Base-by-base conservation (phyloP, 2,888 invertebrate genomes). In the Pachydiplax longipennis region DNA sequence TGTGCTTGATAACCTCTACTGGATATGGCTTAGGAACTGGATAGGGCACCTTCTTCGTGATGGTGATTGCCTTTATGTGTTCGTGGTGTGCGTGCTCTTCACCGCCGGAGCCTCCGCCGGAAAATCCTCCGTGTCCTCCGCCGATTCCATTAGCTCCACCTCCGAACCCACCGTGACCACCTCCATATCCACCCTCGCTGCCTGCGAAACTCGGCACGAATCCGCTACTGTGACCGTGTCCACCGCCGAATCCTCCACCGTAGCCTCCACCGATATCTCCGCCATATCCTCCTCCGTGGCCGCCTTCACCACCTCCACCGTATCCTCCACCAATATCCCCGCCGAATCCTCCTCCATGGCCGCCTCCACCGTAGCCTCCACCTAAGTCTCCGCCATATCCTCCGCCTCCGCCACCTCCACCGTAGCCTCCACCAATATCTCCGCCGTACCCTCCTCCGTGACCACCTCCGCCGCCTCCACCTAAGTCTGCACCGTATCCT, bases 21-120 rank as follows among this genome's bases (percentile, higher is more conserved):
- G 91, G 91, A 25, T 83, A 87, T 5, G 90, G 91, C 18, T 91
- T 80, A 12, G 91, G 80, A 37, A 91, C 91, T 8, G 92, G 92
- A 2, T 92, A 92, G 15, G 92, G 92, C 3, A 92, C 92, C 58
- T 92, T 92, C 90, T 92, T 92, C 90, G 92, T 92, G 91, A 92
- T 91, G 81, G 92, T 92, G 91, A 92, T 91, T 61, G 92, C 91
- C 91, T 91, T 91, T 37, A 91, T 80, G 81, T 91, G 80, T 58
- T 91, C 91, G 12, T 90, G 81, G 10, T 82, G 80, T 31, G 44
- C 48, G 40, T 90, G 90, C 0, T 31, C 22, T 22, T 81, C 90
- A 37, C 90, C 87, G 37, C 35, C 61, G 0, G 2, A 22, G 0
- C 91, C 91, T 25, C 44, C 90, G n/a, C 90, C 37, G 12, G 87